These are phyloP conservation scores for Corythaixoides concolor DNA, from an alignment of 2,113 vertebrate species.

Conservation along the genomic window DNA sequence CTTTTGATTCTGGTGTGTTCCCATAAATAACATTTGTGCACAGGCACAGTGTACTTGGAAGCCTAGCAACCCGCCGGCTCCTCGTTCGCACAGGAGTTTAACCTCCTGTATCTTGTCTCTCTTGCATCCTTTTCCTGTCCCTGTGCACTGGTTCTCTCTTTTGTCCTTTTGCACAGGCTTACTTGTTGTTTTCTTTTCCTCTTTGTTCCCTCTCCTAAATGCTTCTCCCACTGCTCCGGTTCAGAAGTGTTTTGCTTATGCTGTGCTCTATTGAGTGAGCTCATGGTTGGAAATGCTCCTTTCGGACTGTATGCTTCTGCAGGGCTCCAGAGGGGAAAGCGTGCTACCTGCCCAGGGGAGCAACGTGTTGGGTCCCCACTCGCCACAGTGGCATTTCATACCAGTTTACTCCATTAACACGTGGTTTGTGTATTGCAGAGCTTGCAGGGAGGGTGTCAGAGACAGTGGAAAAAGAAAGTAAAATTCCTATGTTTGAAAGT, in stretches of 20 bases:
- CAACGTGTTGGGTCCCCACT: not conserved
- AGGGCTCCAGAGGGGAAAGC: not conserved
- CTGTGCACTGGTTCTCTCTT: not conserved
- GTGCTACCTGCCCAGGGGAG: not conserved
- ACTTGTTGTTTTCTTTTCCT: not conserved
- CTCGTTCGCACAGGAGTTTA: not conserved
- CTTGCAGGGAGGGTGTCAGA: not conserved
- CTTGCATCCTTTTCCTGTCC: not conserved
- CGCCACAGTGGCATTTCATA: not conserved
- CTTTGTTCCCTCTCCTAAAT: not conserved
- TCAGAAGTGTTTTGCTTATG: not conserved
- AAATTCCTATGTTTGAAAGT: not conserved
- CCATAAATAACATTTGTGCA: conserved; percentile 46
- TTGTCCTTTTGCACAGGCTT: not conserved
- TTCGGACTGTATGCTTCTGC: not conserved
- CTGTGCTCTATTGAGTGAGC: rapidly evolving
- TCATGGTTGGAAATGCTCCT: not conserved
- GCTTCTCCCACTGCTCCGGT: not conserved
- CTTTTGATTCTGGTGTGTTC: conserved; percentile 39
- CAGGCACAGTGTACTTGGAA: not conserved
- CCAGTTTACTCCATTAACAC: not conserved
- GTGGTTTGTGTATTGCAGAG: not conserved
- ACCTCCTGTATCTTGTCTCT: not conserved
- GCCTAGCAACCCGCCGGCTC: not conserved
- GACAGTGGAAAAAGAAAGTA: not conserved